Conservation (phyloP, 2,113 vertebrate species). For the Aythya baeri region DNA sequence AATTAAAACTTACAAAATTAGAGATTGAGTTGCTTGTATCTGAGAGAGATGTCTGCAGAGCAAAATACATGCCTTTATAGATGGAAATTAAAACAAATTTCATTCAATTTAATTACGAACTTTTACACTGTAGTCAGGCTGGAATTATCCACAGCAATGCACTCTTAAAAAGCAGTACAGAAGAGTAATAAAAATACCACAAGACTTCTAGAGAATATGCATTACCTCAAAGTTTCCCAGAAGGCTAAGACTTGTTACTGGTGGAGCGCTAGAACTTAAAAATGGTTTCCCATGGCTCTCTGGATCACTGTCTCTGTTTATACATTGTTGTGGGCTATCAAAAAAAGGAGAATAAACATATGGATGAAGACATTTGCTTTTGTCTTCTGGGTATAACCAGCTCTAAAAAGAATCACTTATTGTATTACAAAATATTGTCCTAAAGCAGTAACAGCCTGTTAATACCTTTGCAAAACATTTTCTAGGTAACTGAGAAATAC, state of each 20-base stretch:
- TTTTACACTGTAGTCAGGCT: neutral
- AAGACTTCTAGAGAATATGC: constrained; percentile 35
- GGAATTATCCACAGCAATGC: neutral
- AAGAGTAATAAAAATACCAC: constrained; percentile 40
- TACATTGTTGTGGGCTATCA: constrained; percentile 78
- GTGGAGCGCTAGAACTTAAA: constrained; percentile 94
- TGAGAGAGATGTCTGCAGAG: neutral
- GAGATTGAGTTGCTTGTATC: neutral
- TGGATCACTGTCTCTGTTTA: constrained; percentile 82
- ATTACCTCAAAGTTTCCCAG: constrained; percentile 99
- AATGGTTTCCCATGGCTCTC: constrained; percentile 86
- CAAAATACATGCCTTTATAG: neutral
- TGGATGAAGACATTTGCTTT: constrained; percentile 39
- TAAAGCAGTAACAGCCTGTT: neutral
- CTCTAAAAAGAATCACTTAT: neutral
- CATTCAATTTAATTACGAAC: constrained; percentile 21
- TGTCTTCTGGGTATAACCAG: constrained; percentile 34
- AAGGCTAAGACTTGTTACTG: constrained; percentile 93
- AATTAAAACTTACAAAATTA: neutral
- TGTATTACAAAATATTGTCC: neutral
- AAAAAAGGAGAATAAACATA: constrained; percentile 37
- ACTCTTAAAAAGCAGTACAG: constrained; percentile 10
- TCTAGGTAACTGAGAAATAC: neutral
- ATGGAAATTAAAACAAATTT: constrained; percentile 29
- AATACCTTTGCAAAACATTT: neutral